Conservation (phyloP, 2,113 vertebrate genomes). For the Rattus norvegicus region GRCr8 NC_086030.1:44799001-44799500, state of each 20-base stretch:
- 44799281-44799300: conserved; percentile 22
- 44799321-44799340: conserved; percentile 42
- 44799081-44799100: background rate
- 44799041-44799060: background rate
- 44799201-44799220: background rate
- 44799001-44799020: background rate
- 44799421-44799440: conserved; percentile 35
- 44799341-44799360: background rate
- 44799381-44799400: background rate
- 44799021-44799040: conserved; percentile 4
- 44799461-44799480: background rate
- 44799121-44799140: background rate
- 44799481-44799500: background rate
- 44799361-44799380: conserved; percentile 32
- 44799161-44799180: background rate
- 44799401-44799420: conserved; percentile 3
- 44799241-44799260: conserved; percentile 24
- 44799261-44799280: conserved; percentile 13
- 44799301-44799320: background rate
- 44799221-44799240: conserved; percentile 5
- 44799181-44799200: background rate
- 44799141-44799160: background rate
- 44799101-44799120: too few relatives aligned
- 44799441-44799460: conserved; percentile 13
- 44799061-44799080: background rate